Base-by-base conservation (phyloP, 2,113 vertebrate genomes). In the Rhinichthys klamathensis region DNA sequence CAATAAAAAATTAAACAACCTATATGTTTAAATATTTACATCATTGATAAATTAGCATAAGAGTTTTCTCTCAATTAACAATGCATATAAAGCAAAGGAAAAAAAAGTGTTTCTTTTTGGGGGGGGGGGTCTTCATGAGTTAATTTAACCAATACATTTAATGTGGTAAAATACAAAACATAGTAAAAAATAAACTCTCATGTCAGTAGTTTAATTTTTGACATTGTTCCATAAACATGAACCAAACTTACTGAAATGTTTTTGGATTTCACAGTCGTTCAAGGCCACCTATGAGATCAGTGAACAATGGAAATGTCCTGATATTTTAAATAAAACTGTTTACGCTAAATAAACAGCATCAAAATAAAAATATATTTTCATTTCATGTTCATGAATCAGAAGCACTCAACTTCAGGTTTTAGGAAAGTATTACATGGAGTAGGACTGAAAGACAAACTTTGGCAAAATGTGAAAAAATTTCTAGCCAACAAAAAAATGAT, bases 21-120 rank as follows among this genome's bases (percentile, higher is more conserved):
- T 95, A 91, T 94, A 95, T 93, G 94, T 88, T 85, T 89, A 90
- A 94, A 86, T 95, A 96, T 95, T 91, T 95, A 96, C 95, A 96
- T 49, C 94, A 95, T 93, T 92, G 95, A 96, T 96, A 96, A 95
- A 95, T 92, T 95, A 81, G 35, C 81, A 87, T 89, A 87, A 84
- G 79, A 78, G 35, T 82, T 56, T 18, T 86, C 87, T 80, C 44
- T 78, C 38, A 85, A 69, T 82, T 69, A 70, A 4, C 77, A 56
- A 25, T 60, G 87, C 1, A 2, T 78, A 41, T 76, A 85, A 89
- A 86, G 30, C 58, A 73, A 84, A 54, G 58, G 38, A n/a, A 41
- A 41, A 41, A 9, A 58, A 23, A 46, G 3, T 56, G 60, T 27
- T 49, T 75, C 9, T 41, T 41, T 41, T 41, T 41, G 41, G 12